A percentile compares a stretch with the other conserved stretches of the same genome.
Conservation (phyloP, 2,797 vertebrate genomes). For the Morus bassanus region DNA sequence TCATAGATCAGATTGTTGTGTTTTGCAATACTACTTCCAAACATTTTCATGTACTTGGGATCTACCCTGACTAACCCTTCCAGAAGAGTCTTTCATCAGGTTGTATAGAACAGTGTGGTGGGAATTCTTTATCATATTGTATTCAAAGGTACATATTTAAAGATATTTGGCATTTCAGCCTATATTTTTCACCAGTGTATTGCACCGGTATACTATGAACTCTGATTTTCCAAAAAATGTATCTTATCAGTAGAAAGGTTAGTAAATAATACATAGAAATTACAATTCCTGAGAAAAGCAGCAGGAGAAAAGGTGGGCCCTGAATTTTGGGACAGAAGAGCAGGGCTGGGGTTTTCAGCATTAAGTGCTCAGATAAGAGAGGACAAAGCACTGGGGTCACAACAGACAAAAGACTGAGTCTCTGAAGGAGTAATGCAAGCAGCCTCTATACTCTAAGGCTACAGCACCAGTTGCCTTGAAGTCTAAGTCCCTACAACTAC, state of each 20-base stretch:
- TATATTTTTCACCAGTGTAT: neutral
- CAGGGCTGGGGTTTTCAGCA: neutral
- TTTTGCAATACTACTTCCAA: neutral
- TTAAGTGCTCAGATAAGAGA: rapidly evolving
- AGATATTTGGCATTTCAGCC: neutral
- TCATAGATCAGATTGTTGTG: slow-evolving; percentile 25
- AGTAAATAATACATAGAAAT: neutral
- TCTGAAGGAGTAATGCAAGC: neutral
- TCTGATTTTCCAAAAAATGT: rapidly evolving
- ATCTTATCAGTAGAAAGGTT: neutral
- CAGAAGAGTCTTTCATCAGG: neutral
- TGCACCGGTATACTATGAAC: rapidly evolving
- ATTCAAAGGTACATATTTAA: neutral
- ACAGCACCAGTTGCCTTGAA: rapidly evolving
- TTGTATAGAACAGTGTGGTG: rapidly evolving
- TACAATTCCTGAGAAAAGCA: neutral
- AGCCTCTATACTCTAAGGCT: neutral
- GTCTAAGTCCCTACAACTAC: neutral
- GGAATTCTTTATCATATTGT: neutral
- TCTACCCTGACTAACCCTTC: neutral
- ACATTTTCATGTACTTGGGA: neutral
- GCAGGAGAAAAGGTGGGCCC: neutral
- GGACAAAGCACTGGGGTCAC: neutral
- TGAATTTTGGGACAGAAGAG: neutral
- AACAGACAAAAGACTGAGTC: neutral